A percentile compares a stretch with the other conserved stretches of the same genome.
These are phyloP conservation scores for Labeo catla DNA, from an alignment of 2,113 vertebrate species.

Conservation along the genomic window DNA sequence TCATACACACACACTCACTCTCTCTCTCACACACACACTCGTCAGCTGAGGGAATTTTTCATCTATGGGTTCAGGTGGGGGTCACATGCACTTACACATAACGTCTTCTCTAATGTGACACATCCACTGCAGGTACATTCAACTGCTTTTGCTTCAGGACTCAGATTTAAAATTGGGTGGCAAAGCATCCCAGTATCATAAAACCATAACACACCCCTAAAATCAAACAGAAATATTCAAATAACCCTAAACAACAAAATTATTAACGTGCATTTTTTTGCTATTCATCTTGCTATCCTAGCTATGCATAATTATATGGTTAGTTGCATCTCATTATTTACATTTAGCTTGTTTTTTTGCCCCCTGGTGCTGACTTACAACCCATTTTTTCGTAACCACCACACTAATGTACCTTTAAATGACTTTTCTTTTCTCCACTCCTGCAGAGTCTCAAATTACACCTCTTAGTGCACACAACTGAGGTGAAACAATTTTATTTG, in stretches of 20 bases:
- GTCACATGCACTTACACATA: slow-evolving; percentile 31
- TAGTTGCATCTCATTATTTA: not conserved
- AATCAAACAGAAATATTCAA: not conserved
- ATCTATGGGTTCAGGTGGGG: slow-evolving; percentile 56
- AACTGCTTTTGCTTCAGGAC: not conserved
- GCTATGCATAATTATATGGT: not conserved
- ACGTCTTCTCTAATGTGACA: slow-evolving; percentile 42
- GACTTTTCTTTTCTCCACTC: slow-evolving; percentile 48
- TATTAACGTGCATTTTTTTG: not conserved
- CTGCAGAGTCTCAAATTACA: slow-evolving; percentile 41
- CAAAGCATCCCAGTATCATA: not conserved
- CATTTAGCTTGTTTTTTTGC: not conserved
- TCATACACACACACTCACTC: slow-evolving; percentile 11
- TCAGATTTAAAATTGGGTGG: not conserved
- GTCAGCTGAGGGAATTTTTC: slow-evolving; percentile 55
- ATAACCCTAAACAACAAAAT: not conserved
- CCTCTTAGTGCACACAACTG: not conserved
- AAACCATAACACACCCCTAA: not conserved
- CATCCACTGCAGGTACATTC: slow-evolving; percentile 49
- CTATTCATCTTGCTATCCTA: not conserved
- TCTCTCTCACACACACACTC: slow-evolving; percentile 27
- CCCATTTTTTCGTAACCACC: not conserved
- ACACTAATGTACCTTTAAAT: slow-evolving; percentile 39
- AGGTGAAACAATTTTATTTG: not conserved
- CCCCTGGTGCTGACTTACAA: not conserved